Base-by-base conservation (phyloP, 2,888 invertebrate genomes). In the Odontocerum albicorne region DNA sequence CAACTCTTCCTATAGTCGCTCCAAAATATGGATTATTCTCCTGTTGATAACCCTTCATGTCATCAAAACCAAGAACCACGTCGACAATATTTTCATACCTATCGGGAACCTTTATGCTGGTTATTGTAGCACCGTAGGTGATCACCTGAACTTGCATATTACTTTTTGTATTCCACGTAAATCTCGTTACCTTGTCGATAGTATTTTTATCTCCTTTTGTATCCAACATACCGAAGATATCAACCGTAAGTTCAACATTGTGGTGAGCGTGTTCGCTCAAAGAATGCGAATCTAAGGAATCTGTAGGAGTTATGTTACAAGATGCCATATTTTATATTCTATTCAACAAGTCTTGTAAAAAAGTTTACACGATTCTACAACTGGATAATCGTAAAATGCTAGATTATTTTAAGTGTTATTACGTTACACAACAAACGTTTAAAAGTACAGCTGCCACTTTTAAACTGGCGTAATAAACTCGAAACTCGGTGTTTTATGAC, bases 91-190 rank as follows among this genome's bases (percentile, higher is more conserved):
- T 72, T 16, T 90, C 91, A 65, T 81, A 75, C 60, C 80, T 83
- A 68, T 92, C 89, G 0, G 92, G 92, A 1, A 86, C 82, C 66
- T 83, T 82, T 6, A 96, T 80, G 3, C 85, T 79, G 1, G 85
- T 87, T 43, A 96, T 84, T 8, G 90, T 87, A 0, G 92, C 95
- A n/a, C 95, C 95, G 63, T 88, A 90, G 16, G 86, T 86, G 50
- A 93, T 83, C 1, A 91, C 75, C 72, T 82, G 80, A 1, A 88
- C 84, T 54, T 72, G 77, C 72, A 88, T 81, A 51, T 81, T 79
- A 63, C 84, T 84, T 54, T 74, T 75, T 60, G 89, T 90, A 50
- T 70, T 79, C 77, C 90, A 81, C 0, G 87, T 89, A 65, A 82
- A 88, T 57, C 86, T 69, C 4, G 42, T 50, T 8, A 50, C 42